phyloP scores from a whole-genome alignment of 2,797 vertebrate species.

The Coregonus suidteri region DNA sequence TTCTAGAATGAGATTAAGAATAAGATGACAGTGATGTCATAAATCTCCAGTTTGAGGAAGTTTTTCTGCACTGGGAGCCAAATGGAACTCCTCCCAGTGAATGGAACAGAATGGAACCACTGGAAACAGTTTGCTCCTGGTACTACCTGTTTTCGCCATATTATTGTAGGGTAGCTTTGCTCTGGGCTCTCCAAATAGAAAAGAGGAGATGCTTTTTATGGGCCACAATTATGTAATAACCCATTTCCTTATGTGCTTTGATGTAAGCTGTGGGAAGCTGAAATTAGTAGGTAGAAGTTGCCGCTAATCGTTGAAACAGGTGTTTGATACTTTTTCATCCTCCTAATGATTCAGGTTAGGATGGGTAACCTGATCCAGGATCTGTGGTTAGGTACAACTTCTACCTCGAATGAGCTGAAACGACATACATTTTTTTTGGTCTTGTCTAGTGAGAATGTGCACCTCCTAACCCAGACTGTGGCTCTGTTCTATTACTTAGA shows the following conservation, averaged over 20 bases:
- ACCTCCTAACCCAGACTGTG: background rate
- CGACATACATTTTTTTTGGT: background rate
- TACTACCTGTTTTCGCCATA: slow-evolving; percentile 44
- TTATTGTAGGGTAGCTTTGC: slow-evolving; percentile 33
- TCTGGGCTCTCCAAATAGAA: background rate
- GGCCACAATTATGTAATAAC: slow-evolving; percentile 38
- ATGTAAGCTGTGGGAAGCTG: slow-evolving; percentile 19
- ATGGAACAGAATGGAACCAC: slow-evolving; percentile 45
- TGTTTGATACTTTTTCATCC: background rate
- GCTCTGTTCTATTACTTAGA: slow-evolving; percentile 22
- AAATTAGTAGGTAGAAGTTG: slow-evolving; percentile 9
- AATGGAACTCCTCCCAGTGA: slow-evolving; percentile 25
- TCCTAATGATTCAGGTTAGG: background rate
- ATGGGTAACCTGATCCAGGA: background rate
- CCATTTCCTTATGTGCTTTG: slow-evolving; percentile 32
- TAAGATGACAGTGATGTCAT: slow-evolving; percentile 21
- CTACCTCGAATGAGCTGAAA: background rate
- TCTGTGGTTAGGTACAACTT: background rate
- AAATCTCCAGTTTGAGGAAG: slow-evolving; percentile 12
- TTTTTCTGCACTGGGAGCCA: slow-evolving; percentile 21
- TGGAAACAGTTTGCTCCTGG: slow-evolving; percentile 56
- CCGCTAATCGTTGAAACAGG: background rate
- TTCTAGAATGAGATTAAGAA: slow-evolving; percentile 27
- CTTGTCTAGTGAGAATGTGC: slow-evolving; percentile 12
- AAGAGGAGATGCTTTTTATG: slow-evolving; percentile 22